phyloP scores from a whole-genome alignment of 2,113 vertebrate genomes.

The Craseonycteris thonglongyai region DNA sequence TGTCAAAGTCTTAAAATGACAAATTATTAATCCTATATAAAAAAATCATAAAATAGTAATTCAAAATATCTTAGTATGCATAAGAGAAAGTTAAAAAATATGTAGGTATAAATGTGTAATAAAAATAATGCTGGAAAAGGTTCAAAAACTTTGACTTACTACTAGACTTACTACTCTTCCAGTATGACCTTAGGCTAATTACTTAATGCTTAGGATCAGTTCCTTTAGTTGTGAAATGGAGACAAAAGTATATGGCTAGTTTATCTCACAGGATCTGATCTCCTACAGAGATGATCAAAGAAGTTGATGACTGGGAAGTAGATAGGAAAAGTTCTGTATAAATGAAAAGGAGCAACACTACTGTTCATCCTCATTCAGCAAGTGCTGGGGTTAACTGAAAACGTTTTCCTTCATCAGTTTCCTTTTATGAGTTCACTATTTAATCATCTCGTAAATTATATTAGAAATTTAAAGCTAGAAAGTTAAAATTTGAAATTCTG shows the following conservation, averaged over 20 bases:
- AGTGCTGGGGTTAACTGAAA: neutral
- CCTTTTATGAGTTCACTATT: neutral
- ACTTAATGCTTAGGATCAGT: neutral
- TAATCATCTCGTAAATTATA: neutral
- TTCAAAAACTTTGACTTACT: neutral
- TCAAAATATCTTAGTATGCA: neutral
- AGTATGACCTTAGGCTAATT: neutral
- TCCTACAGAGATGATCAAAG: neutral
- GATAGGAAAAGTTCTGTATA: neutral
- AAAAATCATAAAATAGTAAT: neutral
- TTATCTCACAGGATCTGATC: neutral
- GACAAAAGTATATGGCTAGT: neutral
- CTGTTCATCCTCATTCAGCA: neutral
- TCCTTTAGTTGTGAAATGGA: neutral
- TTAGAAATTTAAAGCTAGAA: neutral
- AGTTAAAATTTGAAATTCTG: slow-evolving; percentile 15
- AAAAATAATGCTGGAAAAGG: neutral
- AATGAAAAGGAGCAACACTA: neutral
- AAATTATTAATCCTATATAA: neutral
- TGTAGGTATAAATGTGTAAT: neutral
- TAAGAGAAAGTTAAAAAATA: neutral
- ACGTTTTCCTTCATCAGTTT: neutral
- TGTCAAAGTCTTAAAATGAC: neutral
- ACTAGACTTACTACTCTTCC: neutral
- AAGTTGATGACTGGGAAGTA: neutral